Conservation (phyloP, 2,797 vertebrate species). For the Tadarida brasiliensis region DNA sequence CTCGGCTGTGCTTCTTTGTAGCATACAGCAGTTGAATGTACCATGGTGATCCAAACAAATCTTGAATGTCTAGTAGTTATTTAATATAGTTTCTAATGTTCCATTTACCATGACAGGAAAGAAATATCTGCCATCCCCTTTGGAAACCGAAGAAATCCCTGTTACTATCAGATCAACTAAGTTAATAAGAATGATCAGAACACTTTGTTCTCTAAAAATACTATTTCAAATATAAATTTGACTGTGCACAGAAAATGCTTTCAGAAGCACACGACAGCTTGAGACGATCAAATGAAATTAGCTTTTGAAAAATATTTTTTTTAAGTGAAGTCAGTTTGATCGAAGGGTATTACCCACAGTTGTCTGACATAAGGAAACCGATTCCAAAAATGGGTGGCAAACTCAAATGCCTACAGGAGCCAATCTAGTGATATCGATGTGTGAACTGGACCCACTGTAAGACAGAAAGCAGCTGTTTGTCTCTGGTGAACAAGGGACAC, state of each 20-base stretch:
- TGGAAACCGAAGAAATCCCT: not conserved
- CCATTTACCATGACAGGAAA: not conserved
- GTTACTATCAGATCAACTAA: not conserved
- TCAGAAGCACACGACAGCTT: not conserved
- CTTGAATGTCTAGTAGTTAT: not conserved
- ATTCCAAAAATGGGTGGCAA: not conserved
- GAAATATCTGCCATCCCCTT: not conserved
- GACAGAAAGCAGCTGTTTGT: not conserved
- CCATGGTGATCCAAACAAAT: not conserved
- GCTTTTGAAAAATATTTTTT: conserved; percentile 9
- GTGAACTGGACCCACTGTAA: not conserved
- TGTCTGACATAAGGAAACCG: not conserved
- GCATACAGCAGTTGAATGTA: not conserved
- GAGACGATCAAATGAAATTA: not conserved
- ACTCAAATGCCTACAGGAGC: not conserved
- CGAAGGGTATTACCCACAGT: not conserved
- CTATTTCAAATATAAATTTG: not conserved
- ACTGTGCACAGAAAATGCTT: not conserved
- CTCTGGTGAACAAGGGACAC: not conserved
- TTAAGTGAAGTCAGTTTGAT: not conserved
- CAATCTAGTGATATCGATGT: not conserved
- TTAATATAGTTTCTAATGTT: not conserved
- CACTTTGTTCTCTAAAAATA: conserved; percentile 31
- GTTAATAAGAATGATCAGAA: not conserved
- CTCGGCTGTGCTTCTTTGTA: not conserved